Conservation (phyloP, 2,113 vertebrate genomes). For the Etheostoma cragini region DNA sequence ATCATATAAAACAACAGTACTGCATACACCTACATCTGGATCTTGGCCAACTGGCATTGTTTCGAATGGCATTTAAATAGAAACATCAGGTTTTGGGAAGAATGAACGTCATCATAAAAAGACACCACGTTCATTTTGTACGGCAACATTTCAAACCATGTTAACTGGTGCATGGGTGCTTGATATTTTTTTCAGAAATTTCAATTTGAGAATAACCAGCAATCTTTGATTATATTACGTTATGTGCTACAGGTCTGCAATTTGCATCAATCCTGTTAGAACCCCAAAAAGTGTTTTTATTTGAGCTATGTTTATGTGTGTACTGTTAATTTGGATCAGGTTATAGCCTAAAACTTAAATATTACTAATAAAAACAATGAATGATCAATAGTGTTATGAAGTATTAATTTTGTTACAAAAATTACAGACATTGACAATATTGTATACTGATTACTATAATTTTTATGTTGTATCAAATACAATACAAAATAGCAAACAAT, state of each 20-base stretch:
- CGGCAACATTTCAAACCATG: neutral
- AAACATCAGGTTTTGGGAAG: neutral
- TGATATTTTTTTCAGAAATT: neutral
- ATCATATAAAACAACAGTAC: constrained; percentile 1
- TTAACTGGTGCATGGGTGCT: neutral
- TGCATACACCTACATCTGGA: neutral
- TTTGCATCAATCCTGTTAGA: neutral
- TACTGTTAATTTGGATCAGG: neutral
- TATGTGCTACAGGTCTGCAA: neutral
- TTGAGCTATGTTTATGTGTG: neutral
- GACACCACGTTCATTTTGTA: neutral
- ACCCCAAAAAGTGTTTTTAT: no score
- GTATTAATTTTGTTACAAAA: neutral
- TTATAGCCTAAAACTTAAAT: neutral
- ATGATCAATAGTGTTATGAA: neutral
- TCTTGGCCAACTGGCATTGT: neutral
- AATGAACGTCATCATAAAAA: neutral
- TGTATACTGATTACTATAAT: neutral
- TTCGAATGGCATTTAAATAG: neutral
- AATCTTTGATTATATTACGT: neutral
- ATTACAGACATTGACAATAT: neutral
- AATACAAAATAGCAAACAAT: neutral
- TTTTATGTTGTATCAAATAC: neutral
- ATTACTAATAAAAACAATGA: neutral
- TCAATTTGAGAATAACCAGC: neutral